These are phyloP conservation scores for Pinctada fucata DNA, from an alignment of 2,888 invertebrate species.

Conservation along the genomic window DNA sequence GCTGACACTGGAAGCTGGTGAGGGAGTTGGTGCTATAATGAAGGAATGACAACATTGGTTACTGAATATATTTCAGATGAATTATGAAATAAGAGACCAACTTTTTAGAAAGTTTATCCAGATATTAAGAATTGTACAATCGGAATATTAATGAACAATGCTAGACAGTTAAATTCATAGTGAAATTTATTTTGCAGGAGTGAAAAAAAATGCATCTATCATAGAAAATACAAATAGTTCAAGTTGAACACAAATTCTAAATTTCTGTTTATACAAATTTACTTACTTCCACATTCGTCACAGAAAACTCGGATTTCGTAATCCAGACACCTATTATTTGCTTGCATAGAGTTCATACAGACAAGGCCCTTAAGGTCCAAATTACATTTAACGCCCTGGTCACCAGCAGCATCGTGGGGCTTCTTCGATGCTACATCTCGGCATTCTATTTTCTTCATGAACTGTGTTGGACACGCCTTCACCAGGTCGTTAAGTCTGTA, in stretches of 20 bases:
- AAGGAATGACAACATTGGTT: background rate
- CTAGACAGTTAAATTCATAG: no score
- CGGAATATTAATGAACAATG: no score
- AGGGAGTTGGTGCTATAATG: constrained; percentile 8
- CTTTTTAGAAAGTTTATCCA: no score
- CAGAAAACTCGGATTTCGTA: constrained; percentile 72
- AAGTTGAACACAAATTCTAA: no score
- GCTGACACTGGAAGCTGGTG: background rate
- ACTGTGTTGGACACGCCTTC: constrained; percentile 48
- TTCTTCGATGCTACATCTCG: constrained; percentile 56
- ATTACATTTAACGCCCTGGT: constrained; percentile 78
- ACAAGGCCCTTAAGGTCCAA: constrained; percentile 80
- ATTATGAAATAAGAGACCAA: no score
- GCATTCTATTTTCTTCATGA: constrained; percentile 54
- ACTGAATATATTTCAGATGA: no score
- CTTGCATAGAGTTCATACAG: constrained; percentile 78
- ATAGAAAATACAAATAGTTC: no score
- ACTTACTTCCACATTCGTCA: constrained; percentile 53
- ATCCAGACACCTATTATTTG: constrained; percentile 60
- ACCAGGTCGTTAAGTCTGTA: constrained; percentile 53
- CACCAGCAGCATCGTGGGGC: constrained; percentile 80
- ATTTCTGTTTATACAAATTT: background rate
- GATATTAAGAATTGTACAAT: no score
- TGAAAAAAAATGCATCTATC: no score
- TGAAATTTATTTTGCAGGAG: no score